Evolutionary conservation across 2,888 invertebrate genomes (phyloP).

Genomic region (Clusia tigrina): DNA sequence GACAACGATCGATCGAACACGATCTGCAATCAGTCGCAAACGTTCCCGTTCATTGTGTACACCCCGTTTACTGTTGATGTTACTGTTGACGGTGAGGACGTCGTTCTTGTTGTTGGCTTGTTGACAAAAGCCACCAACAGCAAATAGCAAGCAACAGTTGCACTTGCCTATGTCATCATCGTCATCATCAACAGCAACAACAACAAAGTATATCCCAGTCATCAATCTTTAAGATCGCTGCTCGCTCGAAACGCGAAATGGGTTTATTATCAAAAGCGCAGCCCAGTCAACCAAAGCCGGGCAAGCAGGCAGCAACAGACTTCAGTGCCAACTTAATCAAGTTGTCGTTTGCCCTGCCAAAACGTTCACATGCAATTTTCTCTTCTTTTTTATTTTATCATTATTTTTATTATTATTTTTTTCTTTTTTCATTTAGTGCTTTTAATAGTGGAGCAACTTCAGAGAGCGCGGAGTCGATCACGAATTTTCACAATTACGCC

Average conservation of each 20-base stretch:
- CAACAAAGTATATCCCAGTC: too few relatives aligned
- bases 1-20: slow-evolving; percentile 27
- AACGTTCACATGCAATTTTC: not conserved
- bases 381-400: slow-evolving; percentile 1
- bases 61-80: not conserved
- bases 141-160: slow-evolving; percentile 6
- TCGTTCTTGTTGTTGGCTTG: not conserved
- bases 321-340: slow-evolving; percentile 12
- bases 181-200: not conserved
- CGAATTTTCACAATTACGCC: slow-evolving; percentile 33
- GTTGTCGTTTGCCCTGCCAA: slow-evolving; percentile 11
- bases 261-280: not conserved
- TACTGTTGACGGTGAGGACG: not conserved
- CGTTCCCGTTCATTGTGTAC: not conserved
- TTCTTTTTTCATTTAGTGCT: too few relatives aligned
- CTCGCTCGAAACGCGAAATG: not conserved
- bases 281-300: not conserved
- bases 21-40: slow-evolving; percentile 6
- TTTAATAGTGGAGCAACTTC: slow-evolving; percentile 19
- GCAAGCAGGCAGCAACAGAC: not conserved
- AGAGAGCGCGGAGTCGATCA: slow-evolving; percentile 18
- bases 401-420: not conserved
- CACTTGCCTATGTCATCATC: slow-evolving; percentile 7
- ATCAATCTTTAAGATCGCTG: slow-evolving; percentile 27
- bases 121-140: slow-evolving; percentile 8